These are phyloP conservation scores for Empis livida DNA, from an alignment of 2,888 invertebrate species.

Conservation along the genomic window DNA sequence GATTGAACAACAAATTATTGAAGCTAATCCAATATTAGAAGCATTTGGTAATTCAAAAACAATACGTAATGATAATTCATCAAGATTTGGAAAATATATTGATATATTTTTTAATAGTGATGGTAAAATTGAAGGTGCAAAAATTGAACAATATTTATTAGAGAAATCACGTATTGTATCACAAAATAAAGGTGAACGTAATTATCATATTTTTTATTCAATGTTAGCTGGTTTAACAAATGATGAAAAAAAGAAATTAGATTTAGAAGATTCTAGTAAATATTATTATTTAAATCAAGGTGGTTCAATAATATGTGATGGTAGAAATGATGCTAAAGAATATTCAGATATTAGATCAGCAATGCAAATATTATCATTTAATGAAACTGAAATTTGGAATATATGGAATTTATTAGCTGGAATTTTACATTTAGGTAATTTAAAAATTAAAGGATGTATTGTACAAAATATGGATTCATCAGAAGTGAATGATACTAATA, in stretches of 20 bases:
- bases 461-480: conserved; percentile 78
- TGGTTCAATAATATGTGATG: conserved; percentile 58
- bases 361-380: conserved; percentile 83
- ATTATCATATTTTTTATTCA: conserved; percentile 93
- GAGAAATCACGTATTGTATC: conserved; percentile 88
- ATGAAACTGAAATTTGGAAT: conserved; percentile 70
- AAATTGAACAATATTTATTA: conserved; percentile 86
- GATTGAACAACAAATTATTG: conserved; percentile 95
- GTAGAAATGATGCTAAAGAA: conserved; percentile 70
- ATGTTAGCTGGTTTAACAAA: conserved; percentile 68
- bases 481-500: conserved; percentile 60
- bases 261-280: conserved; percentile 56
- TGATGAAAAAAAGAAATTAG: conserved; percentile 67
- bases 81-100: conserved; percentile 91
- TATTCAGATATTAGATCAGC: conserved; percentile 82
- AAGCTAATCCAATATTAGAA: conserved; percentile 93
- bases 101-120: conserved; percentile 73
- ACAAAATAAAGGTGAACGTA: conserved; percentile 81
- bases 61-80: conserved; percentile 89
- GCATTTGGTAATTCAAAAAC: conserved; percentile 97
- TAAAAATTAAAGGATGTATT: conserved; percentile 63
- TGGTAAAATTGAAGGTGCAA: conserved; percentile 84
- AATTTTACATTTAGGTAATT: conserved; percentile 83
- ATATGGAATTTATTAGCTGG: conserved; percentile 75
- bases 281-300: conserved; percentile 77